Evolutionary conservation across 2,113 vertebrate species (phyloP), one percentile per base, ranked within the genome.

Genomic region (Ictidomys tridecemlineatus): DNA sequence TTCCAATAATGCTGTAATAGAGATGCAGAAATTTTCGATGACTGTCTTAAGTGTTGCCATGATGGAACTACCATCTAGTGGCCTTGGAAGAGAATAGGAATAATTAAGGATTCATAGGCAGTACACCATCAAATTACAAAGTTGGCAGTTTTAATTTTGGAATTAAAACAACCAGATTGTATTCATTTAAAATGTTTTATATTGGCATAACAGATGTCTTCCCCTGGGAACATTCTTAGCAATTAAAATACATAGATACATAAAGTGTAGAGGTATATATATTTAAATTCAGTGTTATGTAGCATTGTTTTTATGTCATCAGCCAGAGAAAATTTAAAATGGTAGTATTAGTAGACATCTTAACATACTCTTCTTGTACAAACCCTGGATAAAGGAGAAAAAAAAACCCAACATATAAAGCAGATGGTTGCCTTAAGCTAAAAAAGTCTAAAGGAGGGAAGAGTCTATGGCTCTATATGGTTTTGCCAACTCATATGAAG

Each of bases 91-190:
- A 93, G 93, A 91, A 86, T 34, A 89, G 74, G 32, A 95, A 93
- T 82, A 88, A 96, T 96, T 97, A 97, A 88, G 91, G 96, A 97
- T 97, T 96, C 86, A 77, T 72, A 94, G 72, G 45, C 56, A 88
- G 80, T 93, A 96, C 87, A 93, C 86, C 70, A 93, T 91, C 74
- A 88, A 65, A 93, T 89, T 89, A 73, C n/a, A 94, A 96, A 89
- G 94, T 97, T 98, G 91, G 86, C 56, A 93, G 89, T 91, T 97
- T 97, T 86, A 94, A 97, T 97, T 97, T 94, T 97, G 56, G 92
- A 97, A 89, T 97, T 93, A 93, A 96, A 96, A 89, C 82, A 97
- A 69, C 89, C 93, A 97, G 96, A 97, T 97, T 97, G 96, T 97
- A 79, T 97, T 97, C 93, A 95, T 93, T 97, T 94, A 95, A 97